Evolutionary conservation across 2,113 vertebrate species (phyloP).

Genomic region (Colistium nudipinnis): DNA sequence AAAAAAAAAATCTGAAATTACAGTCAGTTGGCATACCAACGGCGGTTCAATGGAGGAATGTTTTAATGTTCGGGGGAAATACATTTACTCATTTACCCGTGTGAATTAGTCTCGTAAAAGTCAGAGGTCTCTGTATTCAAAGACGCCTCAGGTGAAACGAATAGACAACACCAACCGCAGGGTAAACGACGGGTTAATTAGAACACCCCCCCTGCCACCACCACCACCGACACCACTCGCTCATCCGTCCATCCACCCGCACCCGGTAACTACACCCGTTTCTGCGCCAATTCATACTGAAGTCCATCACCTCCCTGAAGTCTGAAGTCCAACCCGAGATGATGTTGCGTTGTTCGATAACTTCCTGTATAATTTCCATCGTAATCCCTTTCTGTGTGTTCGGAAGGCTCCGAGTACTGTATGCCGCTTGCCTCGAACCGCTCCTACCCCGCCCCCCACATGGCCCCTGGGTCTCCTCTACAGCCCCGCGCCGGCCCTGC

Average conservation of each 20-base stretch:
- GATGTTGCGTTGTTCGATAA: slow-evolving; percentile 48
- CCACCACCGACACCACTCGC: too few relatives aligned
- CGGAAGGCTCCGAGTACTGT: slow-evolving; percentile 41
- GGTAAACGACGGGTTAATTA: slow-evolving; percentile 76
- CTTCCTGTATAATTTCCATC: slow-evolving; percentile 49
- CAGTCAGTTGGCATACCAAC: not conserved
- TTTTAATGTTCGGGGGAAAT: not conserved
- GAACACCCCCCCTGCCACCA: slow-evolving; percentile 11
- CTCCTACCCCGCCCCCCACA: slow-evolving; percentile 46
- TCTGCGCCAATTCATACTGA: slow-evolving; percentile 26
- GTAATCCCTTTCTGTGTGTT: slow-evolving; percentile 43
- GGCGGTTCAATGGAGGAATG: not conserved
- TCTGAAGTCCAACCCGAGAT: slow-evolving; percentile 61
- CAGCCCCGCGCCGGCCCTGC: slow-evolving; percentile 61
- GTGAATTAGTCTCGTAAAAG: slow-evolving; percentile 38
- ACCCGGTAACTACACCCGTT: slow-evolving; percentile 24
- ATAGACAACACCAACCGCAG: slow-evolving; percentile 57
- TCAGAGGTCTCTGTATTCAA: slow-evolving; percentile 44
- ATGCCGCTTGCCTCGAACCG: slow-evolving; percentile 36
- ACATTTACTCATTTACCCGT: not conserved
- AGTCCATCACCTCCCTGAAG: slow-evolving; percentile 17
- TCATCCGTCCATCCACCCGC: too few relatives aligned
- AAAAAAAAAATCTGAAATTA: not conserved
- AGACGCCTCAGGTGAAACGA: slow-evolving; percentile 61
- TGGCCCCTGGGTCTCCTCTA: slow-evolving; percentile 61